A percentile compares a stretch with the other conserved stretches of the same genome.
Conservation (phyloP, 2,888 invertebrate species). For the Oegoconia quadripuncta region DNA sequence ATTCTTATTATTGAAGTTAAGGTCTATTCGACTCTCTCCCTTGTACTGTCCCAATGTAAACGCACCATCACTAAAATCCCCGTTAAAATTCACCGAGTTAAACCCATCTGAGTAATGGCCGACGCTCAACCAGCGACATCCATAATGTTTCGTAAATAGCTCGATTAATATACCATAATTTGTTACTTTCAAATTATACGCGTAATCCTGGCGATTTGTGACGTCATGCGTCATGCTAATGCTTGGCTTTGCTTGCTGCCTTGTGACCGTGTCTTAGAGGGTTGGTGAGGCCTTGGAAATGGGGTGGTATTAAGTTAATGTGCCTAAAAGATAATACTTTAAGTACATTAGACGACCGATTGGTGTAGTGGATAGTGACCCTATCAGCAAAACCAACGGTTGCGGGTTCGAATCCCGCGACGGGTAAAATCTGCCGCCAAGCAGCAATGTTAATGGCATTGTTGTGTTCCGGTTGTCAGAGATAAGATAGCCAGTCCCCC, state of each 20-base stretch:
- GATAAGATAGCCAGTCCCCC: too few species aligned
- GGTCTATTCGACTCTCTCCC: neutral
- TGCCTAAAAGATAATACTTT: too few species aligned
- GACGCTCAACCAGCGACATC: slow-evolving; percentile 45
- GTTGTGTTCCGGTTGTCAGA: too few species aligned
- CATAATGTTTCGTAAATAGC: slow-evolving; percentile 55
- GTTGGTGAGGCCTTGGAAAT: too few species aligned
- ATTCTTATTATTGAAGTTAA: neutral
- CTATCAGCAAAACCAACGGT: too few species aligned
- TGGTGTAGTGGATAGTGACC: too few species aligned
- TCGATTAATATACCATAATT: slow-evolving; percentile 51
- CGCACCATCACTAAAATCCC: slow-evolving; percentile 43
- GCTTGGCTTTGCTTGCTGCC: neutral
- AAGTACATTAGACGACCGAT: too few species aligned
- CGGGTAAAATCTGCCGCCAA: too few species aligned
- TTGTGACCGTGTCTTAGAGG: too few species aligned
- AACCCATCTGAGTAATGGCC: slow-evolving; percentile 60
- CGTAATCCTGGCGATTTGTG: slow-evolving; percentile 15
- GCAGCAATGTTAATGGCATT: too few species aligned
- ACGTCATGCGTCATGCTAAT: neutral
- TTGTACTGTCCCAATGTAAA: slow-evolving; percentile 26
- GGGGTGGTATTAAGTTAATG: too few species aligned
- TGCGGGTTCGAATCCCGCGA: too few species aligned
- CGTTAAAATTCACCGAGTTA: slow-evolving; percentile 70
- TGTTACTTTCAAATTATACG: slow-evolving; percentile 32